Conservation (phyloP, 1,140 invertebrate species). For the Drosophila mauritiana region DNA sequence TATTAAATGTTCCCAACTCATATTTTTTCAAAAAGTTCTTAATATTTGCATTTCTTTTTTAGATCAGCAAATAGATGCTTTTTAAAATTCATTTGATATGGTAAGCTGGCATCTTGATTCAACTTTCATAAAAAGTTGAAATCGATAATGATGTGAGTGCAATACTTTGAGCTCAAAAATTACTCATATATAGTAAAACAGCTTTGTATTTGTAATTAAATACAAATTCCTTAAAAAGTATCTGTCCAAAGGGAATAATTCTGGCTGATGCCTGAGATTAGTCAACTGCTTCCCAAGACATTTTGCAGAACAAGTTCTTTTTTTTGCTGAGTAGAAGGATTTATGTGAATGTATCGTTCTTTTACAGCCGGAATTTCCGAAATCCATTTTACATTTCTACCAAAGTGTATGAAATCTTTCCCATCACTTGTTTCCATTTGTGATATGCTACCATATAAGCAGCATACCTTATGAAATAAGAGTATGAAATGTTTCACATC, state of each 20-base stretch:
- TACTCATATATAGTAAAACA: not conserved
- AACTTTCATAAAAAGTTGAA: not conserved
- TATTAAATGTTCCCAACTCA: not conserved
- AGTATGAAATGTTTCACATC: not conserved
- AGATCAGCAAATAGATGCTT: not conserved
- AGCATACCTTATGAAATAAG: not conserved
- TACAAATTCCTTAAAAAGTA: not conserved
- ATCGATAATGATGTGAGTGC: not conserved
- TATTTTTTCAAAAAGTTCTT: not conserved
- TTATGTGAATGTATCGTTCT: not conserved
- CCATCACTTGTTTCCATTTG: slow-evolving; percentile 4
- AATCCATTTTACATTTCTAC: not conserved
- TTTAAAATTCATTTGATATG: too few species aligned
- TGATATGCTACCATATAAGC: not conserved
- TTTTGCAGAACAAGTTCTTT: not conserved
- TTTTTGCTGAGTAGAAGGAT: not conserved
- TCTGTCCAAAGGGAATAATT: not conserved
- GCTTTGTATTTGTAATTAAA: not conserved
- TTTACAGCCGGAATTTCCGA: not conserved
- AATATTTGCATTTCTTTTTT: not conserved
- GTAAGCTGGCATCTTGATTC: not conserved
- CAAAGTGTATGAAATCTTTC: not conserved
- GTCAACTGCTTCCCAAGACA: not conserved
- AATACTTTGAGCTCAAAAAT: not conserved
- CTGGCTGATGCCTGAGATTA: not conserved